Evolutionary conservation across 2,888 invertebrate genomes (phyloP).

Genomic region (Synergus laeviventris): DNA sequence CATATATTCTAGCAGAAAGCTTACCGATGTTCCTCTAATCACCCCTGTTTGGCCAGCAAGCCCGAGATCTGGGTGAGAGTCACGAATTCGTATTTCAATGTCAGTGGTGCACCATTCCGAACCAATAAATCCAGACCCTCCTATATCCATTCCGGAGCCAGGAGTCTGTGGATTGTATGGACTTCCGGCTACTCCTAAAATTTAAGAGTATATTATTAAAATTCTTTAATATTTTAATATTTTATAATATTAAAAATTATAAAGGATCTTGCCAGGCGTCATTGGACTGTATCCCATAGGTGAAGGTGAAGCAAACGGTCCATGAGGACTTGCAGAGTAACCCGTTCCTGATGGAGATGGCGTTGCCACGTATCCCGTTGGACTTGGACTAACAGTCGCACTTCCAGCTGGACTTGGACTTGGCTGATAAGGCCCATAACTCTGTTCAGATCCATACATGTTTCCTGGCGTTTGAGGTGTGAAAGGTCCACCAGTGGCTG

Average conservation of each 20-base stretch:
- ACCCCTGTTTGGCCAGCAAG: conserved; percentile 91
- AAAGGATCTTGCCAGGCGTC: conserved; percentile 80
- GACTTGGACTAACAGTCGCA: conserved; percentile 72
- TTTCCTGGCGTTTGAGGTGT: conserved; percentile 97
- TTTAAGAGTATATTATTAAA: background rate
- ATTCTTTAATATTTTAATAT: background rate
- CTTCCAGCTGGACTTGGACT: conserved; percentile 87
- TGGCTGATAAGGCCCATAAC: conserved; percentile 93
- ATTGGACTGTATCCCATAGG: conserved; percentile 91
- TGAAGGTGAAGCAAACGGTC: conserved; percentile 84
- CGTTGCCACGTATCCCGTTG: conserved; percentile 78
- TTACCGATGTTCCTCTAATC: conserved; percentile 88
- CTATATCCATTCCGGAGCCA: conserved; percentile 83
- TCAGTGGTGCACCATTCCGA: conserved; percentile 95
- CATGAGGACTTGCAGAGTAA: conserved; percentile 80
- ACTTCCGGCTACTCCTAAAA: conserved; percentile 77
- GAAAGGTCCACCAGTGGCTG: conserved; percentile 86
- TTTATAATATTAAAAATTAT: background rate
- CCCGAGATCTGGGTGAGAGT: conserved; percentile 86
- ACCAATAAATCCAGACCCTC: conserved; percentile 72
- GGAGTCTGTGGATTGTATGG: conserved; percentile 91
- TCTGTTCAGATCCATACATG: conserved; percentile 91
- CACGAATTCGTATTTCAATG: conserved; percentile 90
- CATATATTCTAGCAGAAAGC: conserved; percentile 50
- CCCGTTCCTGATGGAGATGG: conserved; percentile 81